A percentile compares a stretch with the other conserved stretches of the same genome.
Evolutionary conservation across 30 jellyfish, hydroid and myxozoan species (phyloP).

Genomic region (Cassiopea andromeda): DNA sequence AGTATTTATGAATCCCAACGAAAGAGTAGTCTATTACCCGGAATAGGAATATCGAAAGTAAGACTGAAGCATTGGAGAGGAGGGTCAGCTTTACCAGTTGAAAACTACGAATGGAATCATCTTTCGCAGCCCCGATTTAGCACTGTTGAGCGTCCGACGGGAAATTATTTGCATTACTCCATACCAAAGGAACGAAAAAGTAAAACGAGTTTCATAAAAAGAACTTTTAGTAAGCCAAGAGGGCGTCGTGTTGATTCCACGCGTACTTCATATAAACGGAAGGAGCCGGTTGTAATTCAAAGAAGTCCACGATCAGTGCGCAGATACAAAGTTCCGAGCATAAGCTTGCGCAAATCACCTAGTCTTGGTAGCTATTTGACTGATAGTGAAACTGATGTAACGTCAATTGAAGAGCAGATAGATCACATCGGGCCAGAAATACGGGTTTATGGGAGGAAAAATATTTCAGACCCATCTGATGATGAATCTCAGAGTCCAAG

Average conservation of each 20-base stretch:
- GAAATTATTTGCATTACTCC: not conserved
- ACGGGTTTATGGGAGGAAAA: conserved; percentile 23
- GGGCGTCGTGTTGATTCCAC: conserved; percentile 15
- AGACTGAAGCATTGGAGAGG: not conserved
- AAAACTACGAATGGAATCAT: not conserved
- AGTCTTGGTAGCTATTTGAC: conserved; percentile 10
- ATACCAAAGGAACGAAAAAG: not conserved
- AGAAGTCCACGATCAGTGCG: not conserved
- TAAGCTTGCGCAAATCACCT: conserved; percentile 5
- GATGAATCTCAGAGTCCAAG: not conserved
- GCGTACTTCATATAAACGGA: not conserved
- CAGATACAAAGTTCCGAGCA: not conserved
- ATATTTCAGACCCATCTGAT: not conserved
- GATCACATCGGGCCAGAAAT: conserved; percentile 1
- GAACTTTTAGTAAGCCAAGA: conserved; percentile 7
- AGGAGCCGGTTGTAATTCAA: not conserved
- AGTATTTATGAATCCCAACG: not conserved
- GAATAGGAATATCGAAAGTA: not conserved
- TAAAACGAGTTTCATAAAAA: not conserved
- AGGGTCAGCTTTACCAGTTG: not conserved
- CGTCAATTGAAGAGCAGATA: not conserved
- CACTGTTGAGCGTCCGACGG: not conserved
- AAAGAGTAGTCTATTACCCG: not conserved
- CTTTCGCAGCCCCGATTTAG: conserved; percentile 11
- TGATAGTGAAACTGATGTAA: conserved; percentile 22